Conservation (phyloP, 2,113 vertebrate species). For the Oxyura jamaicensis region DNA sequence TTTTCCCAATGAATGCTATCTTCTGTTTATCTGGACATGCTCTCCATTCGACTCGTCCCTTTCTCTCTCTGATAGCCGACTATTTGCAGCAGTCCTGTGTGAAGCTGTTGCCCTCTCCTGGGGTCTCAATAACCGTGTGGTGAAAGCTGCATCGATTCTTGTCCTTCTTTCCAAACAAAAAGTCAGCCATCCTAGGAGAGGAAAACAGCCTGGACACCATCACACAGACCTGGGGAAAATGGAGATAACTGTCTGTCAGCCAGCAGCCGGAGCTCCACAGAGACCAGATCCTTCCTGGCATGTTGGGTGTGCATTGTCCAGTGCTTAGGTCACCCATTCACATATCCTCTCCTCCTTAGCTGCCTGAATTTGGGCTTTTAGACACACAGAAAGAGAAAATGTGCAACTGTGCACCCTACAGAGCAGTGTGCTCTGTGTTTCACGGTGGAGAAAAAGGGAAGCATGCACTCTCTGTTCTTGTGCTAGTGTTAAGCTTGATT, state of each 20-base stretch:
- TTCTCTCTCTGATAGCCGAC: rapidly evolving
- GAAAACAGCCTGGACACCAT: background rate
- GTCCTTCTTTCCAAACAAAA: background rate
- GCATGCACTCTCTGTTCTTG: background rate
- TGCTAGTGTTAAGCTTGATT: background rate
- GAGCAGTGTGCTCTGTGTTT: rapidly evolving
- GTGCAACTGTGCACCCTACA: rapidly evolving
- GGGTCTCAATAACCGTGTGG: background rate
- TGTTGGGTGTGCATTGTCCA: background rate
- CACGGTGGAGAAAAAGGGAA: background rate
- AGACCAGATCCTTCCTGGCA: background rate
- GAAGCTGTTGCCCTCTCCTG: background rate
- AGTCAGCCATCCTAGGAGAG: background rate
- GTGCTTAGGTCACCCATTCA: background rate
- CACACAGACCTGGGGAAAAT: background rate
- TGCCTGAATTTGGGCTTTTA: background rate
- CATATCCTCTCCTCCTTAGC: rapidly evolving
- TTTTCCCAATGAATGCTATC: background rate
- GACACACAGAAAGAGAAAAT: background rate
- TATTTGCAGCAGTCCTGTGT: rapidly evolving
- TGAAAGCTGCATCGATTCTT: background rate
- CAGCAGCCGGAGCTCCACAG: background rate
- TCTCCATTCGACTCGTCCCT: background rate
- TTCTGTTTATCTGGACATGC: background rate
- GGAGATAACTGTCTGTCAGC: background rate